Percentiles rank a stretch among this genome's conserved stretches.
Conservation (phyloP, 2,888 invertebrate genomes). For the Agriopis marginaria region DNA sequence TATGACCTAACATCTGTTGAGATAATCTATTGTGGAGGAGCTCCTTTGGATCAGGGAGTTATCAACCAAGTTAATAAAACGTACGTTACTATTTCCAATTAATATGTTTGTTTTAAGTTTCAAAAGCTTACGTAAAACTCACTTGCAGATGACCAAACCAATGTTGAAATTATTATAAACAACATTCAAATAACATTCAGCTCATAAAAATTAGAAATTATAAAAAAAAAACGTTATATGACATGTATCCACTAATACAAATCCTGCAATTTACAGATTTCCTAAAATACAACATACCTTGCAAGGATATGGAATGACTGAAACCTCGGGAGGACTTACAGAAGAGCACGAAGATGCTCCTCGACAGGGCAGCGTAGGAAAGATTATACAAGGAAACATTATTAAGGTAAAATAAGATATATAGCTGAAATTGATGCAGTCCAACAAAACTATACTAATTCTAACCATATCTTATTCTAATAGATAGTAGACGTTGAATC, state of each 20-base stretch:
- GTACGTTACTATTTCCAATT: constrained; percentile 45
- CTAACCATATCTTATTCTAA: background rate
- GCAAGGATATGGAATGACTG: constrained; percentile 77
- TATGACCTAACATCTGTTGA: constrained; percentile 67
- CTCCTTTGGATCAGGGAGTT: constrained; percentile 58
- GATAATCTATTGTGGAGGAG: constrained; percentile 64
- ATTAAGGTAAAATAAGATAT: constrained; percentile 54
- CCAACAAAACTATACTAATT: constrained; percentile 31
- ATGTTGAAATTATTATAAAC: no score
- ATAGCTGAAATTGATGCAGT: background rate
- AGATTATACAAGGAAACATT: constrained; percentile 54
- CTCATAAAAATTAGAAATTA: background rate
- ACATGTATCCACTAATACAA: background rate
- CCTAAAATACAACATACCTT: constrained; percentile 58
- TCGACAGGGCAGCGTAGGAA: constrained; percentile 70
- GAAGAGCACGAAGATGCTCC: constrained; percentile 52
- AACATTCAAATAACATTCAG: no score
- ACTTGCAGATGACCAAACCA: no score
- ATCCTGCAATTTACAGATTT: constrained; percentile 53
- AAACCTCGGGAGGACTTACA: constrained; percentile 62
- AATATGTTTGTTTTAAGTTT: no score
- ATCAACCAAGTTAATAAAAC: constrained; percentile 58
- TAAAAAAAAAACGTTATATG: no score
- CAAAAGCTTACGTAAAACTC: no score
- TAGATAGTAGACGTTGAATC: constrained; percentile 69